phyloP scores from a whole-genome alignment of 2,113 vertebrate genomes.

The Hydrolagus affinis region DNA sequence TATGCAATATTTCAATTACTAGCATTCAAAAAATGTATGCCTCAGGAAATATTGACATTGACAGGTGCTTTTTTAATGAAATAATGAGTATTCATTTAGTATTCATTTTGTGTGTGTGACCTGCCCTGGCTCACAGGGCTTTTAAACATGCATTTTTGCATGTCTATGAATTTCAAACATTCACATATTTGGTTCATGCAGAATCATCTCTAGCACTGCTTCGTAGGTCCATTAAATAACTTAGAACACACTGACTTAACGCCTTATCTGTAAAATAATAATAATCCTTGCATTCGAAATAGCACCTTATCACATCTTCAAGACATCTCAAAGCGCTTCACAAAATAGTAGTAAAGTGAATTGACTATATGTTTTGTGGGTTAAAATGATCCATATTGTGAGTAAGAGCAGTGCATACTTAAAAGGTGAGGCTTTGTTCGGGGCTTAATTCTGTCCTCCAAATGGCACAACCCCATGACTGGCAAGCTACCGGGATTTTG shows the following conservation, averaged over 20 bases:
- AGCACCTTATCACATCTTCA: no score
- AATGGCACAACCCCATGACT: background rate
- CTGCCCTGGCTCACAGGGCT: background rate
- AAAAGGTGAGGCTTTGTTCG: background rate
- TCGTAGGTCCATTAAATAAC: background rate
- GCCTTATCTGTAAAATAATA: background rate
- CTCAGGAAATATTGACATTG: background rate
- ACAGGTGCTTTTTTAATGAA: no score
- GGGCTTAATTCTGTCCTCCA: background rate
- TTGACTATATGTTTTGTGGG: no score
- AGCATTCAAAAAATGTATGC: background rate
- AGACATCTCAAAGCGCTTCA: no score
- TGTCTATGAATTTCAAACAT: background rate
- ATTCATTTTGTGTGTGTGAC: background rate
- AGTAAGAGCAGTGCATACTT: background rate
- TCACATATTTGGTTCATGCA: background rate
- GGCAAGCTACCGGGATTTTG: background rate
- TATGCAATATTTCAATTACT: background rate
- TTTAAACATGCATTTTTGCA: background rate
- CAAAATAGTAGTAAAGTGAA: no score
- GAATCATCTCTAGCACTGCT: background rate
- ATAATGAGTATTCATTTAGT: slow-evolving; percentile 15
- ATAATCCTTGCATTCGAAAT: no score
- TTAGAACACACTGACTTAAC: background rate
- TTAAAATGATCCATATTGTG: background rate